Conservation (phyloP, 2,797 vertebrate genomes). For the Enteromius thamalakanensis region DNA sequence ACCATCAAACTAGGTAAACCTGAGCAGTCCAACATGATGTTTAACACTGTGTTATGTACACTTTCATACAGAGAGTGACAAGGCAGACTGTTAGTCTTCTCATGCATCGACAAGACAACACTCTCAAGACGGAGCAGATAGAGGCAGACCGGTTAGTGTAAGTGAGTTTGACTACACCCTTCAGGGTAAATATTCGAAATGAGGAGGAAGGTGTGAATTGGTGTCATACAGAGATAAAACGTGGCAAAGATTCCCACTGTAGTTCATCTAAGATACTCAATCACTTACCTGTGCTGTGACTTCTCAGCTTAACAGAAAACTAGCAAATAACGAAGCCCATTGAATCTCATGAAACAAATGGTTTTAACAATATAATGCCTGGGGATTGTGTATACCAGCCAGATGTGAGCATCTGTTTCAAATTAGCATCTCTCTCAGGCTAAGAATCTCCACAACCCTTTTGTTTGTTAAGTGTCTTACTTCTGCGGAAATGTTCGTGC, state of each 20-base stretch:
- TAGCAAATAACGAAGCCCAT: neutral
- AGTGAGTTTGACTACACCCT: conserved; percentile 41
- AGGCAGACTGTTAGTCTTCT: conserved; percentile 9
- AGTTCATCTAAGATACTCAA: conserved; percentile 1
- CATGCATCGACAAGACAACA: conserved; percentile 24
- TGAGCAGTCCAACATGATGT: neutral
- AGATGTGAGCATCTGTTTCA: conserved; percentile 23
- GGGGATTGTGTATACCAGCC: conserved; percentile 5
- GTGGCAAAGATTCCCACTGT: conserved; percentile 26
- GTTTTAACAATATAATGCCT: conserved; percentile 24
- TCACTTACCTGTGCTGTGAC: conserved; percentile 22
- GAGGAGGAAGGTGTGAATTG: conserved; percentile 1
- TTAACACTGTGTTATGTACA: neutral
- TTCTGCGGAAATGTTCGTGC: conserved; percentile 37
- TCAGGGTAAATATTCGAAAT: conserved; percentile 36
- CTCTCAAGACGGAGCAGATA: neutral
- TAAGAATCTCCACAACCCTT: conserved; percentile 39
- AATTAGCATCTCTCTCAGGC: conserved; percentile 21
- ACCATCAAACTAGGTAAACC: neutral
- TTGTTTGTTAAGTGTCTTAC: conserved; percentile 39
- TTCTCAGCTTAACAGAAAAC: conserved; percentile 6
- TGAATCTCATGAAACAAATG: conserved; percentile 19
- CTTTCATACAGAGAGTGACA: neutral
- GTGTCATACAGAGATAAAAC: neutral
- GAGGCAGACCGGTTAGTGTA: conserved; percentile 40